phyloP scores from a whole-genome alignment of 2,113 vertebrate genomes.

The Gallinago undulata region DNA sequence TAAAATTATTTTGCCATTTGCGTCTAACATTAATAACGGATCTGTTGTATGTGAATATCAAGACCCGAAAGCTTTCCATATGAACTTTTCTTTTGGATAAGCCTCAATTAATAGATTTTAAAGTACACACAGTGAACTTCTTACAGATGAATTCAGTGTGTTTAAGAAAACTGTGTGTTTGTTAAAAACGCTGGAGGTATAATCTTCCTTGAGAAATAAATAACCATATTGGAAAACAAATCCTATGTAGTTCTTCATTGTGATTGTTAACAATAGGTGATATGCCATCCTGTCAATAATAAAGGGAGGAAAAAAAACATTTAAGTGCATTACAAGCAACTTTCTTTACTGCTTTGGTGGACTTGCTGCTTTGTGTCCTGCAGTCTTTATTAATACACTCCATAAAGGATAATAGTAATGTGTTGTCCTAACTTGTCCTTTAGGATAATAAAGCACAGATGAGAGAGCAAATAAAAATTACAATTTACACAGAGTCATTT shows the following conservation, averaged over 20 bases:
- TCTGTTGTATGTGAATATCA: neutral
- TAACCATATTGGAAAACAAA: slow-evolving; percentile 4
- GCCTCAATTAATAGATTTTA: neutral
- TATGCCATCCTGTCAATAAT: neutral
- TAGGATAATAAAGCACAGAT: slow-evolving; percentile 41
- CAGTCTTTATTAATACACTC: slow-evolving; percentile 14
- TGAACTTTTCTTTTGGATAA: neutral
- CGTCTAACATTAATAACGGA: neutral
- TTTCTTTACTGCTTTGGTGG: slow-evolving; percentile 15
- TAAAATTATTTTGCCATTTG: neutral
- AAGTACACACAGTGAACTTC: neutral
- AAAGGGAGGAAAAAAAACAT: neutral
- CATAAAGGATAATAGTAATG: slow-evolving; percentile 45
- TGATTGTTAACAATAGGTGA: neutral
- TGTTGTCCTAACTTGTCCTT: slow-evolving; percentile 56
- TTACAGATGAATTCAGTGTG: neutral
- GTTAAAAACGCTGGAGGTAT: neutral
- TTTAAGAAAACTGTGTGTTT: neutral
- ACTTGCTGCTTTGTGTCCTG: neutral
- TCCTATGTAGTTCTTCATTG: neutral
- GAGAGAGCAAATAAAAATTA: slow-evolving; percentile 62
- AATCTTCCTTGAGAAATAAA: neutral
- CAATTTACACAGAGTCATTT: slow-evolving; percentile 10
- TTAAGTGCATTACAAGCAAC: neutral
- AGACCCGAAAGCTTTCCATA: neutral